These are phyloP conservation scores for Mus caroli DNA, from an alignment of 2,797 vertebrate genomes.

Conservation along the genomic window DNA sequence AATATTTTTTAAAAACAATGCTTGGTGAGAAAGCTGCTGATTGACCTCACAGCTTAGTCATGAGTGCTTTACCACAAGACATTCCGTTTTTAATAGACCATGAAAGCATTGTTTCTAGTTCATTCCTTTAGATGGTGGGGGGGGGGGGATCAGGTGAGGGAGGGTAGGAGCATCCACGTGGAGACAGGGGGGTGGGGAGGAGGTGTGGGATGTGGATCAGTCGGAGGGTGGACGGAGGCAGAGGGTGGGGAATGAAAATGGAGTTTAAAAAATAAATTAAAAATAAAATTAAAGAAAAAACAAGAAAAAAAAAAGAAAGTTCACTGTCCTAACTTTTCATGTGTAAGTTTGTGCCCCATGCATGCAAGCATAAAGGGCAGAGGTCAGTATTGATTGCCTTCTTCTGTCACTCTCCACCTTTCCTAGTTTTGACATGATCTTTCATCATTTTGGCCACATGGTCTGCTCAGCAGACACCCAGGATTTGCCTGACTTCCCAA, in stretches of 20 bases:
- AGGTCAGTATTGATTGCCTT: background rate
- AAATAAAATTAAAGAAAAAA: background rate
- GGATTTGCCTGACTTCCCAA: background rate
- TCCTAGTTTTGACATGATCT: background rate
- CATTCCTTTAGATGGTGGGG: background rate
- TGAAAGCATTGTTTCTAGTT: background rate
- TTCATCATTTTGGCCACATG: background rate
- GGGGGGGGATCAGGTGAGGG: too few species aligned
- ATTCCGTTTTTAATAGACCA: background rate
- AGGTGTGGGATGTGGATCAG: too few species aligned
- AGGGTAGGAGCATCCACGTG: too few species aligned
- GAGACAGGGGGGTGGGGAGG: too few species aligned
- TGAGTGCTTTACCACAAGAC: background rate
- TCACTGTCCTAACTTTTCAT: background rate
- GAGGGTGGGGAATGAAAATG: too few species aligned
- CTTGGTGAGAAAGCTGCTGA: background rate
- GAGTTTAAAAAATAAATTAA: background rate
- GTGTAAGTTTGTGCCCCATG: background rate
- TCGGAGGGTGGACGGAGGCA: too few species aligned
- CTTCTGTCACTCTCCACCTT: background rate
- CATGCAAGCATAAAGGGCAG: background rate
- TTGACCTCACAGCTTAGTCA: background rate
- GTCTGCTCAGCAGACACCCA: background rate
- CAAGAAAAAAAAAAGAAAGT: too few species aligned
- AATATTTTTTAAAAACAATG: background rate